Evolutionary conservation across 2,888 invertebrate species (phyloP).

Genomic region (Agrochola lychnidis): DNA sequence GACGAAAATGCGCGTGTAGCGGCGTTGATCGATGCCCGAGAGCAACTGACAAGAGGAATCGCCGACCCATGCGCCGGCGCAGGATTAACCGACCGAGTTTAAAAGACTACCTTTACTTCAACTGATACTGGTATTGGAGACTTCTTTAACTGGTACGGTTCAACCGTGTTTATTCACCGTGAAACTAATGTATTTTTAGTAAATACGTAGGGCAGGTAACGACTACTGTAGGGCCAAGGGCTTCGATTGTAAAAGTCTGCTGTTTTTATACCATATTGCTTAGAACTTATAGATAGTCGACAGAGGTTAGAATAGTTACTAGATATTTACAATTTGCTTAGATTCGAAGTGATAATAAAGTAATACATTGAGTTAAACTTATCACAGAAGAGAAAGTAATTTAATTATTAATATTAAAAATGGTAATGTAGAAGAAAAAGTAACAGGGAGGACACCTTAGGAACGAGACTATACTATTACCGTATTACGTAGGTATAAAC

Average conservation of each 20-base stretch:
- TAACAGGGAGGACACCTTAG: constrained; percentile 20
- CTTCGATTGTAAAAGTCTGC: constrained; percentile 72
- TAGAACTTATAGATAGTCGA: constrained; percentile 24
- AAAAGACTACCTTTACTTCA: constrained; percentile 60
- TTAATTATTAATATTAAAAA: not conserved
- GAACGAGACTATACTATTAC: constrained; percentile 26
- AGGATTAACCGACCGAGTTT: constrained; percentile 75
- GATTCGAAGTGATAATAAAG: not conserved
- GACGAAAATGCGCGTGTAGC: constrained; percentile 69
- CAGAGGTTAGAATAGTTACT: constrained; percentile 32
- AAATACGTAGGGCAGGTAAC: constrained; percentile 87
- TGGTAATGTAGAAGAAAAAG: not conserved
- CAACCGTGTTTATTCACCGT: constrained; percentile 85
- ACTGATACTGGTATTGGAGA: not conserved
- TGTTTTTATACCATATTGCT: constrained; percentile 52
- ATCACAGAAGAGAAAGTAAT: not conserved
- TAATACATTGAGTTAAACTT: not conserved
- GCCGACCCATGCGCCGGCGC: constrained; percentile 85
- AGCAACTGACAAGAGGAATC: constrained; percentile 86
- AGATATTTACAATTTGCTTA: constrained; percentile 1
- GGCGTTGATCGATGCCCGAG: constrained; percentile 83
- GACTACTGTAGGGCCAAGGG: constrained; percentile 85
- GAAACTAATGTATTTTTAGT: constrained; percentile 88
- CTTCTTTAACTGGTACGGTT: constrained; percentile 65
- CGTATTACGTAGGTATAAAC: constrained; percentile 30